A percentile compares a stretch with the other conserved stretches of the same genome.
These are phyloP conservation scores for Archilochus colubris DNA, from an alignment of 2,113 vertebrate genomes.

Conservation along the genomic window DNA sequence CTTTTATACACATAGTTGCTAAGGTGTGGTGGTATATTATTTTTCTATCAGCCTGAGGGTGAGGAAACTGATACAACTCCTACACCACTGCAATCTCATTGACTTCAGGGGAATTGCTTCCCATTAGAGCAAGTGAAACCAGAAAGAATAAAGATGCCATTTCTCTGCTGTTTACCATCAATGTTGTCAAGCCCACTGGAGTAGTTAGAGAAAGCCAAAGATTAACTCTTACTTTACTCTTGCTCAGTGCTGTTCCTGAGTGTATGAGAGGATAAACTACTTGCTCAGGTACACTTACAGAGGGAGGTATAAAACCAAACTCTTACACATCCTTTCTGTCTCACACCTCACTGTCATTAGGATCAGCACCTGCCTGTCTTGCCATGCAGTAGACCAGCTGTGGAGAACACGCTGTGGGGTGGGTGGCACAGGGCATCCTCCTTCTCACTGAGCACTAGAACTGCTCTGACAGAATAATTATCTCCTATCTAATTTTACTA, in stretches of 20 bases:
- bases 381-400: not conserved
- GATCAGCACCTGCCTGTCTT: not conserved
- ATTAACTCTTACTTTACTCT: not conserved
- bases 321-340: not conserved
- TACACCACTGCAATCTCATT: not conserved
- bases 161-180: not conserved
- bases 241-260: not conserved
- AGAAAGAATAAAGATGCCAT: not conserved
- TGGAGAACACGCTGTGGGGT: not conserved
- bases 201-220: not conserved
- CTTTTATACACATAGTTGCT: not conserved
- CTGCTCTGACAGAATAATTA: not conserved
- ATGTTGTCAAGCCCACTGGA: not conserved
- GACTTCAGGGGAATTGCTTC: conserved; percentile 2
- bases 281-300: not conserved
- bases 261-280: not conserved
- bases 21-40: not conserved
- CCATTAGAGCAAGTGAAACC: conserved; percentile 1
- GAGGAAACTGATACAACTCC: not conserved
- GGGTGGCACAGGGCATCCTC: not conserved
- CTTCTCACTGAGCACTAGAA: not conserved
- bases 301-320: not conserved
- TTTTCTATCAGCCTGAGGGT: conserved; percentile 5
- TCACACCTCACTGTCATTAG: not conserved
- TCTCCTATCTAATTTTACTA: not conserved